Base-by-base conservation (phyloP, 2,888 invertebrate genomes). In the Amiota mariae region DNA sequence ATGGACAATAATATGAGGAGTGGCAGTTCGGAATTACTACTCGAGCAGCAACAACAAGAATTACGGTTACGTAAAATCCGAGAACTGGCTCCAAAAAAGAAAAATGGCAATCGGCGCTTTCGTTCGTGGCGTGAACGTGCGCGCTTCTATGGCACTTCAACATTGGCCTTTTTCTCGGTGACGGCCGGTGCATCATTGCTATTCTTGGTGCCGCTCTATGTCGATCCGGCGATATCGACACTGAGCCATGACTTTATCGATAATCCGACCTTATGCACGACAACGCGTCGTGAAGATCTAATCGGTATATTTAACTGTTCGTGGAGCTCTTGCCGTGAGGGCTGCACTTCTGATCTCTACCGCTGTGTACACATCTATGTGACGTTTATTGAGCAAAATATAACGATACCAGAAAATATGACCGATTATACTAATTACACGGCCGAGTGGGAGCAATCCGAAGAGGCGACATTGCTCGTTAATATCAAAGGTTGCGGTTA, bases 401-500 rank as follows among this genome's bases (percentile, higher is more conserved):
- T 89, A 76, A 90, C 90, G 20, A 88, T 90, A 87, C 89, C 90
- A 13, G 88, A 86, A 78, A 90, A 90, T 77, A 87, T 89, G 87
- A 90, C 89, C 81, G 89, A 88, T 75, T 89, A 78, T 77, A 87
- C 82, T 74, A 90, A 89, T 78, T 90, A 85, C 75, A 90, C 89
- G 71, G 85, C 89, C 76, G 90, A 90, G 73, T 87, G 87, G 87
- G 88, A 88, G 78, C 89, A 89, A 78, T 89, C 89, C 73, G 85
- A 90, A 59, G 92, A 92, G 83, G 92, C 92, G 48, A 91, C 92
- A 51, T 87, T 96, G 86, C 92, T 95, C 70, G 95, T 97, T 77
- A 97, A 97, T 89, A 96, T 96, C 56, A 96, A 97, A 91, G 97
- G 96, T 68, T 97, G 97, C 88, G 96, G 96, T 46, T 97, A 96